Base-by-base conservation (phyloP, 1,140 invertebrate genomes). In the Rhopalosiphum maidis region DNA sequence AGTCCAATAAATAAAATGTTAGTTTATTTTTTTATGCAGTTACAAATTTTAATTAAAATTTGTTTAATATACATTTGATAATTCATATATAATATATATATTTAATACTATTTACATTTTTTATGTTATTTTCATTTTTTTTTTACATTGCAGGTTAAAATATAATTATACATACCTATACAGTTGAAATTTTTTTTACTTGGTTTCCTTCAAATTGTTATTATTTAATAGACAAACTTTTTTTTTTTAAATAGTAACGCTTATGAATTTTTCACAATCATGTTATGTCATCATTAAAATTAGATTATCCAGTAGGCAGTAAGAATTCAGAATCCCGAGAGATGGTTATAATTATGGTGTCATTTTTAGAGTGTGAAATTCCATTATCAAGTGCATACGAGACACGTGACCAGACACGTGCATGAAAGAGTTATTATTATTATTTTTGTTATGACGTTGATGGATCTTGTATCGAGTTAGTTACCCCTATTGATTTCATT, bases 321-420 rank as follows among this genome's bases (percentile, higher is more conserved):
- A 35, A 8, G 2, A 51, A 41, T n/a, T 6, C 8, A n/a, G 4
- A 18, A 15, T 89, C 22, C 88, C 35, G 22, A 21, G n/a, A 55
- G 88, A 55, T 89, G 51, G 48, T 89, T 54, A 35, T 89, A 89
- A 54, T 43, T 18, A 60, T 18, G 23, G 35, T 46, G 60, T 90
- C 54, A 22, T 37, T 83, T 93, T 86, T 35, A 25, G 46, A 41
- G 91, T 55, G 82, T 83, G 35, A 93, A 93, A 93, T 93, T 93
- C 91, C 91, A 93, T 93, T 93, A 93, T 93, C 91, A 41, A 55
- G 68, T 86, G 48, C 46, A 86, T 86, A 22, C 25, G 82, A 41
- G 82, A 54, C 91, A 93, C 91, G 91, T 30, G 91, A n/a, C 91
- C 82, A n/a, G 23, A 11, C 91, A 86, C 91, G 91, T 93, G 91